Base-by-base conservation (phyloP, 2,888 invertebrate species). In the Hydropsyche betteni region DNA sequence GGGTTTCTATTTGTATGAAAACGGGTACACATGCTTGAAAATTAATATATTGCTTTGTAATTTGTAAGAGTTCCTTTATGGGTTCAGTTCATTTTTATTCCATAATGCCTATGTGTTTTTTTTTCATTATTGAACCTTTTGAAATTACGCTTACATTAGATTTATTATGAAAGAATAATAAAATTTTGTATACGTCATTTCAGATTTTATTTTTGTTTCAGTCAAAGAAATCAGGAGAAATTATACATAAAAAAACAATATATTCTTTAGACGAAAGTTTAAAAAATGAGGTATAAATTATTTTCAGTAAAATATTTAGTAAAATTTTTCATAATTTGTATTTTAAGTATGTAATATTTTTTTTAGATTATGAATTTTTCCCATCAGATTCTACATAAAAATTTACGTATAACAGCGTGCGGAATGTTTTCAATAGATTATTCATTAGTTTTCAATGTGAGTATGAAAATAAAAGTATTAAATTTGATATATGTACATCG, bases 341-440 rank as follows among this genome's bases (percentile, higher is more conserved):
- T 36, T 61, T 4, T 14, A 61, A 24, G 61, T 1, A 55, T 55
- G 4, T 6, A 55, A 10, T 55, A 33, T n/a, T 55, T 8, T 53
- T 34, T 74, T 74, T 16, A 76, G 76, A 55, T 78, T 36, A 36
- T 70, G 16, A 75, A 76, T 50, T 78, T 78, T 75, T 76, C 78
- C 5, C 38, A 69, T 4, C 78, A 78, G 44, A 8, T 78, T 36
- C 36, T 75, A 12, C 74, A 75, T 36, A 74, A 74, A 68, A 75
- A 76, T 34, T 73, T 78, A 2, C 72, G 73, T 34, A 76, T 78
- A 14, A 76, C 73, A 8, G 76, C 73, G 4, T 78, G 78, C 51
- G 78, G 78, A 44, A 78, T 78, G 78, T 76, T 78, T 36, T 69
- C 75, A n/a, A 76, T 78, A 24, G 75, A 78, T 64, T 76, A 68